These are phyloP conservation scores for Rallus crepitans DNA, from an alignment of 2,797 vertebrate species.

Conservation along the genomic window DNA sequence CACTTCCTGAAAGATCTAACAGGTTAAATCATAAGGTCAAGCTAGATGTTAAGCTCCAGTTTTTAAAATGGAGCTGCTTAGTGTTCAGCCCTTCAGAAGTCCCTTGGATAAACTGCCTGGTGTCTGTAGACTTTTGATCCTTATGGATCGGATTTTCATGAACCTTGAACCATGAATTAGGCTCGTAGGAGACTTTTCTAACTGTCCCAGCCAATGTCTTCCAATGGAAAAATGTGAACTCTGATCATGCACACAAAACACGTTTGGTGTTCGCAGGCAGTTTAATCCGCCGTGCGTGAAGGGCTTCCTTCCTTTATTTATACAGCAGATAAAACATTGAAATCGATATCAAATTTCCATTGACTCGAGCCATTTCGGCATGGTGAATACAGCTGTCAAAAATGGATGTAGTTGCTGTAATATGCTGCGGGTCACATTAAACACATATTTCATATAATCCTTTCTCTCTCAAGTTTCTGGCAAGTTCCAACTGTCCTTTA, in stretches of 20 bases:
- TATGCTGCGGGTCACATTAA: not conserved
- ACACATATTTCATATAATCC: not conserved
- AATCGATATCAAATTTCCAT: not conserved
- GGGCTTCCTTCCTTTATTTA: constrained; percentile 7
- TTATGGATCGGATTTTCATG: not conserved
- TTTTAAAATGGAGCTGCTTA: not conserved
- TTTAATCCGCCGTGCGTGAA: not conserved
- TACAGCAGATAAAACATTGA: not conserved
- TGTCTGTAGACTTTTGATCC: constrained; percentile 10
- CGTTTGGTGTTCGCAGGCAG: not conserved
- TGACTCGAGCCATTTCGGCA: not conserved
- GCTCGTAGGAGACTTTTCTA: constrained; percentile 19
- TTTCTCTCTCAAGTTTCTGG: not conserved
- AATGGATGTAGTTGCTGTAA: not conserved
- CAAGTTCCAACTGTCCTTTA: not conserved
- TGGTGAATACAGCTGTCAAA: constrained; percentile 1
- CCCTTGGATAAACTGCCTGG: not conserved
- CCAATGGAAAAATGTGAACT: constrained; percentile 2
- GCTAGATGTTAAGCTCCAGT: not conserved
- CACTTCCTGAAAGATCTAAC: not conserved
- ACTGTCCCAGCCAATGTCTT: not conserved
- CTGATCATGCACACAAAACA: not conserved
- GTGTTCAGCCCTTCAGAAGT: not conserved
- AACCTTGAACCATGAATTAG: not conserved
- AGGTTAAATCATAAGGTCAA: constrained; percentile 3